Evolutionary conservation across 2,888 invertebrate species (phyloP).

Genomic region (Cataglyphis livida): DNA sequence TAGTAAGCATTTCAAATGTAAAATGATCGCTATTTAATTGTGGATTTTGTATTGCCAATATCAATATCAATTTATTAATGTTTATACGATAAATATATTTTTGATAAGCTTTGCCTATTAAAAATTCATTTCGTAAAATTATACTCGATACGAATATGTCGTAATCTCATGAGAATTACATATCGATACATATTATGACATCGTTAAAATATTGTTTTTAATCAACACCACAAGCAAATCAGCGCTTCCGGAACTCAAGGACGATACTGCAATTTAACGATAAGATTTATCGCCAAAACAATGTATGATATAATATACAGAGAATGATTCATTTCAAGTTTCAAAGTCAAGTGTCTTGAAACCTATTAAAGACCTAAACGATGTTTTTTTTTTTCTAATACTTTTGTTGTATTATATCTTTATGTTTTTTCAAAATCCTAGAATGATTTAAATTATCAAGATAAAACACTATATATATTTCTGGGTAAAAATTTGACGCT

Average conservation of each 20-base stretch:
- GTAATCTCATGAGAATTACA: background rate
- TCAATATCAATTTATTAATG: background rate
- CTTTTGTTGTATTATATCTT: background rate
- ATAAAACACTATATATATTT: background rate
- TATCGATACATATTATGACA: background rate
- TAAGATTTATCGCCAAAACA: slow-evolving; percentile 21
- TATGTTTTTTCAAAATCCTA: background rate
- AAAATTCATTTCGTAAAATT: background rate
- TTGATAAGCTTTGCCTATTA: background rate
- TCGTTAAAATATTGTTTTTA: background rate
- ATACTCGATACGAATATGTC: background rate
- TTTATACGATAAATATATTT: background rate
- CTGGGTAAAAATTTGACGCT: background rate
- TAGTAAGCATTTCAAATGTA: background rate
- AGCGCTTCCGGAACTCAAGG: slow-evolving; percentile 17
- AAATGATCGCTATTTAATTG: background rate
- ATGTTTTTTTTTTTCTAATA: background rate
- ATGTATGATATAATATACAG: background rate
- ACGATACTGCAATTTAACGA: slow-evolving; percentile 1
- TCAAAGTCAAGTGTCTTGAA: background rate
- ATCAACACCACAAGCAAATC: background rate
- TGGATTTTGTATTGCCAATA: background rate
- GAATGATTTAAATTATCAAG: background rate
- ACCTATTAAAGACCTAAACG: background rate
- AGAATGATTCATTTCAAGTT: background rate